A percentile compares a stretch with the other conserved stretches of the same genome.
phyloP scores from a whole-genome alignment of 1,140 invertebrate species.

The Pseudomyrmex sp. region DNA sequence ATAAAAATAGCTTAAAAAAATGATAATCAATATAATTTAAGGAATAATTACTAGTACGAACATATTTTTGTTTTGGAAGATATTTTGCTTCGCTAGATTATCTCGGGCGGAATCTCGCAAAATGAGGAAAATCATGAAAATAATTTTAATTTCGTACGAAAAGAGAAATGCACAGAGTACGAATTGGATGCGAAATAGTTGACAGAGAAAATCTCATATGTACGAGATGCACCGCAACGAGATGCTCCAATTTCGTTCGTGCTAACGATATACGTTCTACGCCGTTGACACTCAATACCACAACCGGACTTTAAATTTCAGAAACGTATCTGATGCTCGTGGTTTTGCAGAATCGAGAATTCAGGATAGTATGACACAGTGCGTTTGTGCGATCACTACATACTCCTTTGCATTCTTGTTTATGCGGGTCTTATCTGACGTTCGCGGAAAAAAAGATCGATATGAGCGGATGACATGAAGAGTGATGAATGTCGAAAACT shows the following conservation, averaged over 20 bases:
- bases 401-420: not conserved
- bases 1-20: too few relatives aligned
- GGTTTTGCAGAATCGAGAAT: slow-evolving; percentile 26
- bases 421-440: not conserved
- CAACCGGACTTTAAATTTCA: slow-evolving; percentile 52
- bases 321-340: slow-evolving; percentile 27
- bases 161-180: not conserved
- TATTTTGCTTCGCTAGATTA: too few relatives aligned
- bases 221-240: slow-evolving; percentile 1
- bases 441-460: slow-evolving; percentile 2
- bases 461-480: not conserved
- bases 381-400: not conserved
- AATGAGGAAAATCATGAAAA: too few relatives aligned
- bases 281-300: slow-evolving; percentile 43
- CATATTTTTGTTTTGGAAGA: too few relatives aligned
- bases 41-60: too few relatives aligned
- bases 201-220: not conserved
- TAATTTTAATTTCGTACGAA: slow-evolving; percentile 8
- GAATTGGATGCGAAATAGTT: slow-evolving; percentile 2
- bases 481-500: not conserved
- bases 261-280: slow-evolving; percentile 37
- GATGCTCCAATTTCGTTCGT: slow-evolving; percentile 37
- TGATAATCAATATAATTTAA: not conserved
- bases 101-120: too few relatives aligned
- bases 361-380: slow-evolving; percentile 19